Base-by-base conservation (phyloP, 2,888 invertebrate genomes). In the Pharmacophagus antenor region DNA sequence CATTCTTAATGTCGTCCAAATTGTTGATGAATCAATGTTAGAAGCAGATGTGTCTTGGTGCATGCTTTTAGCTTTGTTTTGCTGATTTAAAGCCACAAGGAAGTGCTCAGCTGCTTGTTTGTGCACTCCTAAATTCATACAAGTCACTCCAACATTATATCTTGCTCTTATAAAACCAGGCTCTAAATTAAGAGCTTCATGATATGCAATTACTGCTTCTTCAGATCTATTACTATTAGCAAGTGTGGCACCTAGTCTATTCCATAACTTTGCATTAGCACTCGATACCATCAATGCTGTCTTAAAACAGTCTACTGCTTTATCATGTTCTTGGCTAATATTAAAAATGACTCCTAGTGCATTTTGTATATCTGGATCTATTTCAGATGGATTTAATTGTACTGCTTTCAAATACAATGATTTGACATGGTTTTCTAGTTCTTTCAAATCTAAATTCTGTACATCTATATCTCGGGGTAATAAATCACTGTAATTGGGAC, bases 111-210 rank as follows among this genome's bases (percentile, higher is more conserved):
- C 97, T 6, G 99, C 98, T 88, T 99, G 96, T 75, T 95, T 98
- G 77, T 99, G 96, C 48, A 98, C 97, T 69, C 96, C 95, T 49
- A 99, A 92, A 85, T 99, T 99, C 87, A 99, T 97, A 79, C 99
- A 99, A 62, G 98, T 97, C 58, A 99, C 98, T 23, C 99, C 99
- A 61, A 99, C 95, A 90, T 99, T 99, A 81, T 98, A 99, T 63
- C 99, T 93, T 7, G 99, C 98, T 62, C 99, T 92, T 65, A 99
- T 97, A 82, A 97, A 99, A 2, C 99, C 99, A 6, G 99, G 99
- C 63, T 97, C 95, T 53, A 99, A 89, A 76, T 95, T 94, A 54
- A 99, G 90, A 41, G 99, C 98, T 73, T 94, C 93, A 76, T 97
- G 95, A 81, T 99, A 99, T 0, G 99, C 99, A 67, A 97, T 95